Evolutionary conservation across 2,113 vertebrate species (phyloP).

Genomic region (Oriolus oriolus): DNA sequence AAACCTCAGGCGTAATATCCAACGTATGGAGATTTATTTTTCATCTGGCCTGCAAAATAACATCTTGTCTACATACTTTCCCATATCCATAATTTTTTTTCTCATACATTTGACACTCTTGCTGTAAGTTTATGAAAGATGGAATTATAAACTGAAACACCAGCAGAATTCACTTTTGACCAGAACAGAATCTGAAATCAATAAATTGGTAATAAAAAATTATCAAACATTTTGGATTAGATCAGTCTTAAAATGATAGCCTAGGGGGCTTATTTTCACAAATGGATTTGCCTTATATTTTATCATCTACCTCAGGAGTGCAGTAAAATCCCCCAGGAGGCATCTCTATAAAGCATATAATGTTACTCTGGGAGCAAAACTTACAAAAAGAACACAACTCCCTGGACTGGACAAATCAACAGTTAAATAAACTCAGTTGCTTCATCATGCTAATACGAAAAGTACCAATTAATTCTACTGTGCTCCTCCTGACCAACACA

Average conservation of each 20-base stretch:
- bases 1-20: neutral
- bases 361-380: neutral
- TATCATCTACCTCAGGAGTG: neutral
- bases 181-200: neutral
- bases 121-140: neutral
- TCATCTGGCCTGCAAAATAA: neutral
- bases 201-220: neutral
- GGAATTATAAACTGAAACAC: neutral
- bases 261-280: neutral
- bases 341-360: neutral
- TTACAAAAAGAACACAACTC: neutral
- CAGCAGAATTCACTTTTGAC: neutral
- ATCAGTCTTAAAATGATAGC: neutral
- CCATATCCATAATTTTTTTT: neutral
- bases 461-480: neutral
- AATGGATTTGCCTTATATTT: neutral
- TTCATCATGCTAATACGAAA: neutral
- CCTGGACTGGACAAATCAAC: fast-evolving
- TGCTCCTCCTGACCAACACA: neutral
- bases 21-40: neutral
- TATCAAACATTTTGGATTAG: neutral
- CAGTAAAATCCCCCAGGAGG: neutral
- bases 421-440: too few species aligned
- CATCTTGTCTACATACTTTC: neutral
- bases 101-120: neutral